These are phyloP conservation scores for Noctua fimbriata DNA, from an alignment of 2,888 invertebrate genomes.

Conservation along the genomic window DNA sequence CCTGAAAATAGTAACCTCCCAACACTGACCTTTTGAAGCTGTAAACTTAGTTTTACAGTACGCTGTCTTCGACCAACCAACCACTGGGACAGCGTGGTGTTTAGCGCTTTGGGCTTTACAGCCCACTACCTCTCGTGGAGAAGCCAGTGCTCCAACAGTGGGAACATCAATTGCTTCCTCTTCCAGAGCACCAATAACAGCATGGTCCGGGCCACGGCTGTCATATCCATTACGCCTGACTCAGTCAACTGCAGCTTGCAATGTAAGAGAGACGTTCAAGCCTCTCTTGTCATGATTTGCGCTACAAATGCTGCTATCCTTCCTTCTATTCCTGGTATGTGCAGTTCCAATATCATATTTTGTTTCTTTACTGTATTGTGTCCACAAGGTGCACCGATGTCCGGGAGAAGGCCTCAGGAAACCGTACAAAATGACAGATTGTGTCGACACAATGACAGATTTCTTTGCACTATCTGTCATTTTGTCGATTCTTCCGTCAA, in stretches of 20 bases:
- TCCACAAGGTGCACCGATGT: too few relatives aligned
- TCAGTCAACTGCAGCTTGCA: constrained; percentile 68
- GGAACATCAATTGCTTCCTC: constrained; percentile 2
- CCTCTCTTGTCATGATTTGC: constrained; percentile 70
- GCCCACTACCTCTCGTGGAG: neutral
- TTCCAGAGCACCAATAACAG: constrained; percentile 52
- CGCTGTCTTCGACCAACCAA: neutral
- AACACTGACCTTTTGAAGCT: neutral
- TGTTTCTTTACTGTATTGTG: too few relatives aligned
- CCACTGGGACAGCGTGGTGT: neutral
- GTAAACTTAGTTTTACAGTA: too few relatives aligned
- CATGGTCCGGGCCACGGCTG: constrained; percentile 41
- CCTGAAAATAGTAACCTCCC: neutral
- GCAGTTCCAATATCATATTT: neutral
- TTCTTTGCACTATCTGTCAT: too few relatives aligned
- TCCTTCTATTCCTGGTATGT: constrained; percentile 66
- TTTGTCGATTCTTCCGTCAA: too few relatives aligned
- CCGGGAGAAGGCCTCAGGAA: too few relatives aligned
- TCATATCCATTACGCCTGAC: constrained; percentile 50
- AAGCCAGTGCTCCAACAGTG: neutral
- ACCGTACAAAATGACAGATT: too few relatives aligned
- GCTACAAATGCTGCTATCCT: constrained; percentile 69
- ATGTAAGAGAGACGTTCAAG: constrained; percentile 72
- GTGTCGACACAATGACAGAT: too few relatives aligned
- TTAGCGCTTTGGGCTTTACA: too few relatives aligned